Percentiles rank a stretch among this genome's conserved stretches.
phyloP scores from a whole-genome alignment of 2,888 invertebrate genomes.

The Lottia gigantea region DNA sequence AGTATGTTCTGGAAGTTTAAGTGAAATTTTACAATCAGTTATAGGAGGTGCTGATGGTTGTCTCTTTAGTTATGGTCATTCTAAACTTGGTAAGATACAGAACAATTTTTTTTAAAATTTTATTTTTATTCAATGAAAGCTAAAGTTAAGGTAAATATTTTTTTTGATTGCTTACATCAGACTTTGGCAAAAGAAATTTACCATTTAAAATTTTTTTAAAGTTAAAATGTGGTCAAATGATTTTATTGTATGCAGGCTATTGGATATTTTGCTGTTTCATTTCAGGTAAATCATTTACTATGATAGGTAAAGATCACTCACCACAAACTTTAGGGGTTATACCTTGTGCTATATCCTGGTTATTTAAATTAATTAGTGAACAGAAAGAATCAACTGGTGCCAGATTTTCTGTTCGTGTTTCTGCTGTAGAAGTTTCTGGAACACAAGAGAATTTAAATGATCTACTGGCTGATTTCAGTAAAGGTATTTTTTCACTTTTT shows the following conservation, averaged over 20 bases:
- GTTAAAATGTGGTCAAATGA: too few relatives aligned
- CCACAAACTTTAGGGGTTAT: conserved; percentile 85
- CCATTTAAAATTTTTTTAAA: neutral
- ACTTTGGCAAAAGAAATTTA: neutral
- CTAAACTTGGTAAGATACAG: conserved; percentile 61
- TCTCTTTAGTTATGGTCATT: conserved; percentile 69
- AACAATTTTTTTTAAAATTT: too few relatives aligned
- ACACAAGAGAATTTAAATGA: conserved; percentile 89
- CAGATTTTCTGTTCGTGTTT: conserved; percentile 89
- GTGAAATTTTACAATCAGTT: conserved; percentile 94
- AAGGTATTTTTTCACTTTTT: conserved; percentile 38
- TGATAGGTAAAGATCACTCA: conserved; percentile 70
- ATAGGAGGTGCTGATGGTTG: conserved; percentile 91
- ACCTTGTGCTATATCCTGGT: conserved; percentile 95
- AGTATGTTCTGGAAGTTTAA: conserved; percentile 88
- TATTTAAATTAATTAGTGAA: conserved; percentile 92
- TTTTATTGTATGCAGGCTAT: too few relatives aligned
- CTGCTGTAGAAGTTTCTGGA: conserved; percentile 92
- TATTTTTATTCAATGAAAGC: too few relatives aligned
- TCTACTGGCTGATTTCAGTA: conserved; percentile 85
- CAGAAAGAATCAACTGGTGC: conserved; percentile 92
- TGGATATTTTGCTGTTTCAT: conserved; percentile 17
- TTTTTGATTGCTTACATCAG: too few relatives aligned
- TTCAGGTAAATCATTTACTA: conserved; percentile 69
- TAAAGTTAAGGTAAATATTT: too few relatives aligned